phyloP scores from a whole-genome alignment of 2,797 vertebrate species.

The Chelon auratus region DNA sequence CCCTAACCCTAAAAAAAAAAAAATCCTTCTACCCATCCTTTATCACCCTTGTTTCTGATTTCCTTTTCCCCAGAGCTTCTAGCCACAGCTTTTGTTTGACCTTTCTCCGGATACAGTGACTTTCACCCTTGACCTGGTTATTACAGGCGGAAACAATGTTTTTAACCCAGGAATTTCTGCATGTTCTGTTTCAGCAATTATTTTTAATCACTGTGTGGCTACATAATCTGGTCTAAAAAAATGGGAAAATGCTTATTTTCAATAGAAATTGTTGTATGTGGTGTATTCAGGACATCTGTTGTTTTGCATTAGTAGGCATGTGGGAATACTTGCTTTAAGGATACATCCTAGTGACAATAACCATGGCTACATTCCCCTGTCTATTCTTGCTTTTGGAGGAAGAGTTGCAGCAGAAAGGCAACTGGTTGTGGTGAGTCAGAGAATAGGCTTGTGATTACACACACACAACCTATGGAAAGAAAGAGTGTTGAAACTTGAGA shows the following conservation, averaged over 20 bases:
- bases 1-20: too few species aligned
- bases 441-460: conserved; percentile 24
- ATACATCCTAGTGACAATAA: conserved; percentile 58
- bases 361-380: conserved; percentile 67
- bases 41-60: conserved; percentile 1
- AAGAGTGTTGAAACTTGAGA: conserved; percentile 41
- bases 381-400: conserved; percentile 55
- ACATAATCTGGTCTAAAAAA: conserved; percentile 10
- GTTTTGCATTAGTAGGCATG: conserved; percentile 36
- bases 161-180: conserved; percentile 26
- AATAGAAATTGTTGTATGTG: conserved; percentile 10
- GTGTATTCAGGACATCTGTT: conserved; percentile 20
- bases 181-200: conserved; percentile 33
- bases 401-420: conserved; percentile 56
- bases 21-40: not conserved
- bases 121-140: conserved; percentile 47
- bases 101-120: conserved; percentile 15
- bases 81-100: conserved; percentile 22
- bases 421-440: conserved; percentile 62
- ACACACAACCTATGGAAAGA: conserved; percentile 35
- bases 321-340: conserved; percentile 32
- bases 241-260: conserved; percentile 21
- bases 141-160: conserved; percentile 21
- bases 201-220: conserved; percentile 36
- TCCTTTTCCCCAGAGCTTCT: not conserved